A percentile compares a stretch with the other conserved stretches of the same genome.
phyloP scores from a whole-genome alignment of 2,797 vertebrate species.

The Florisuga fusca region DNA sequence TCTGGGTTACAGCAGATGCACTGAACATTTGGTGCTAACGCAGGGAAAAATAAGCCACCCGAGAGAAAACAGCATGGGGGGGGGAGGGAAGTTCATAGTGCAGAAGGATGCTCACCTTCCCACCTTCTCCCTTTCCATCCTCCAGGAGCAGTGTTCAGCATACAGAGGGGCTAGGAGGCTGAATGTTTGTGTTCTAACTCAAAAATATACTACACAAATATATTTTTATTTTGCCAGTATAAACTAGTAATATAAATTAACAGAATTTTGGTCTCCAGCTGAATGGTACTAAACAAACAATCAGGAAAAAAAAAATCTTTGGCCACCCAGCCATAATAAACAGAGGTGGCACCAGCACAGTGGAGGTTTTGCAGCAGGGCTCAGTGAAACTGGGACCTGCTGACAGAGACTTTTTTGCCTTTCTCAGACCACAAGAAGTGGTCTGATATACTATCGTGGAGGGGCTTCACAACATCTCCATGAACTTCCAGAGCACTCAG shows the following conservation, averaged over 20 bases:
- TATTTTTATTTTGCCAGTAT: background rate
- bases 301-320: background rate
- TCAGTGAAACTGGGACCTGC: background rate
- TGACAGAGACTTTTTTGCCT: background rate
- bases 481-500: background rate
- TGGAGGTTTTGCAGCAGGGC: background rate
- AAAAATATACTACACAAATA: background rate
- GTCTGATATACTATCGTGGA: background rate
- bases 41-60: background rate
- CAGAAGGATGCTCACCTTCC: background rate
- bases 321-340: rapidly evolving
- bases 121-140: background rate
- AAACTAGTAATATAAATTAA: background rate
- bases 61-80: rapidly evolving
- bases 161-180: background rate
- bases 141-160: background rate
- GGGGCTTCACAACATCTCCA: background rate
- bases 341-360: too few species aligned
- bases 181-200: background rate
- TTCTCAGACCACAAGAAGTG: background rate
- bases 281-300: background rate
- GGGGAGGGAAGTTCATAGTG: rapidly evolving
- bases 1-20: background rate
- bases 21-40: background rate
- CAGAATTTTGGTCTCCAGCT: background rate